Evolutionary conservation across 2,797 vertebrate genomes (phyloP).

Genomic region (Gallinago nigripennis): DNA sequence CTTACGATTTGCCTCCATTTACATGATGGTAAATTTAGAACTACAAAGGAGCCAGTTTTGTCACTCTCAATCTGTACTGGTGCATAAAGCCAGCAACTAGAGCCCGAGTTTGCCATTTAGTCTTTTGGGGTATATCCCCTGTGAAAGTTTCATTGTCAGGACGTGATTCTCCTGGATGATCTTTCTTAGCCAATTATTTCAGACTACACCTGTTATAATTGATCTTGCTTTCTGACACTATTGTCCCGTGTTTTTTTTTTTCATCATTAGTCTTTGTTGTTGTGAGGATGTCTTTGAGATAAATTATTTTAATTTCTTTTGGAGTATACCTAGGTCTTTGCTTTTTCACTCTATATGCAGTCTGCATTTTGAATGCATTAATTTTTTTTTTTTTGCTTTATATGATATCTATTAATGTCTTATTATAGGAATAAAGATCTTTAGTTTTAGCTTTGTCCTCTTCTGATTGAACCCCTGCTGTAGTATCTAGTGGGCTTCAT

Average conservation of each 20-base stretch:
- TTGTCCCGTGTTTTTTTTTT: not conserved
- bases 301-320: not conserved
- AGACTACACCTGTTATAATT: not conserved
- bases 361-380: not conserved
- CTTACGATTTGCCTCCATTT: not conserved
- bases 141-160: not conserved
- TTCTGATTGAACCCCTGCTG: not conserved
- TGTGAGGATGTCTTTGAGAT: not conserved
- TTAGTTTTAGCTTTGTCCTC: not conserved
- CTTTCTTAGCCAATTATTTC: not conserved
- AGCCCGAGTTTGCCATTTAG: not conserved
- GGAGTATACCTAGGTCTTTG: not conserved
- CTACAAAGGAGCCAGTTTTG: not conserved
- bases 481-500: not conserved
- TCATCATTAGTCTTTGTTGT: not conserved
- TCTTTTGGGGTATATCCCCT: not conserved
- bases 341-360: not conserved
- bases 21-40: not conserved
- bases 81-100: not conserved
- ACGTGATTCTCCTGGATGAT: not conserved
- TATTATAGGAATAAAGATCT: not conserved
- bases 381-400: not conserved
- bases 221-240: not conserved
- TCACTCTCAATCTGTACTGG: not conserved
- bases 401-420: not conserved